Conservation (phyloP, 2,888 invertebrate species). For the Orgyia antiqua region DNA sequence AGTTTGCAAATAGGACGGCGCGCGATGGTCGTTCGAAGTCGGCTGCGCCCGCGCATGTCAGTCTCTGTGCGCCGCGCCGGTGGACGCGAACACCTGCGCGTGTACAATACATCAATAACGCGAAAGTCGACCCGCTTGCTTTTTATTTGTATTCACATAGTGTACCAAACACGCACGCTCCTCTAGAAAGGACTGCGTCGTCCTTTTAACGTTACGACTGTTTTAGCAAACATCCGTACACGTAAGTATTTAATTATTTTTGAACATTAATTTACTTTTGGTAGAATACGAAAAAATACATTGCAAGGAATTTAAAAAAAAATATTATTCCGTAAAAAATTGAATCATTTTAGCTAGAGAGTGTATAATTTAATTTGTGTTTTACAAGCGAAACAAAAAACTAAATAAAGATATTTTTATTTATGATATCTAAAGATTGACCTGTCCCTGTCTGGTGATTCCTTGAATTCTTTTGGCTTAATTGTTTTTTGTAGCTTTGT, state of each 20-base stretch:
- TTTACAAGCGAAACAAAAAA: no score
- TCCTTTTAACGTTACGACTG: slow-evolving; percentile 36
- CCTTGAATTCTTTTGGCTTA: no score
- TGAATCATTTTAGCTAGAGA: no score
- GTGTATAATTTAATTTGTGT: no score
- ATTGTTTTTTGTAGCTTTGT: no score
- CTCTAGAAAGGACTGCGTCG: slow-evolving; percentile 43
- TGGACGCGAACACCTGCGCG: slow-evolving; percentile 49
- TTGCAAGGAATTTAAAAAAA: no score
- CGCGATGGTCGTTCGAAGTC: slow-evolving; percentile 19
- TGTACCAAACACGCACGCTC: slow-evolving; percentile 41
- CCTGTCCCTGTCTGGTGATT: no score
- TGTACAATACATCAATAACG: slow-evolving; percentile 42
- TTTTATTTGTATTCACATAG: slow-evolving; percentile 61
- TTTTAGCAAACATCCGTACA: slow-evolving; percentile 26
- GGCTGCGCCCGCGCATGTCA: slow-evolving; percentile 37
- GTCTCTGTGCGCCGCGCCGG: slow-evolving; percentile 49
- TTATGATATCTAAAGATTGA: no score
- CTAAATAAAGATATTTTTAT: no score
- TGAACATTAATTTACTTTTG: no score
- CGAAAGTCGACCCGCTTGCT: slow-evolving; percentile 55
- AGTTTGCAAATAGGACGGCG: slow-evolving; percentile 19
- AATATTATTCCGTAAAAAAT: no score
- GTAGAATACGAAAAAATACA: no score
- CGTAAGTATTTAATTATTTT: neutral